Evolutionary conservation across 2,888 invertebrate genomes (phyloP), one percentile per base, ranked within the genome.

Genomic region (Ormia ochracea): DNA sequence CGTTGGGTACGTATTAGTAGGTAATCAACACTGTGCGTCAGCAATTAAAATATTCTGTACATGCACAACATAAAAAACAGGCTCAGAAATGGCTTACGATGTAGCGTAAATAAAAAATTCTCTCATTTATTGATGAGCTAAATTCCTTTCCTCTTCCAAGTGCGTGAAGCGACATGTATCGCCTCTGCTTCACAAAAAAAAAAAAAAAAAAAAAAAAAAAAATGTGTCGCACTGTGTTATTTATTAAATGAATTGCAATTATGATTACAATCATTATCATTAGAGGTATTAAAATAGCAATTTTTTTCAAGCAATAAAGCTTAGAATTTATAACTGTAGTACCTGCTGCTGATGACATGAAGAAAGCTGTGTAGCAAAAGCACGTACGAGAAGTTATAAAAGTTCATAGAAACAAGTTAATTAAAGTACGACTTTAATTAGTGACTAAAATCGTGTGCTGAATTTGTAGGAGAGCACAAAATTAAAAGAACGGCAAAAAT

Each of bases 341-440:
- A 26, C 72, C 43, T n/a, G 9, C 43, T n/a, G 9, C 4, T 36
- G 43, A 73, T 63, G 45, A 54, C 43, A 33, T 54, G 41, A 19
- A 36, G 23, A 61, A 23, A 72, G 33, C 52, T 52, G 31, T 31
- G 12, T 1, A 14, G 7, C 4, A 23, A 14, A 23, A 43, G n/a
- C 19, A 61, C 14, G 28, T 21, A 26, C 31, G 31, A 7, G 48
- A 36, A 3, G 5, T 58, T 23, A n/a, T 26, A 36, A 50, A 48
- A 36, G 28, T 45, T 33, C 6, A 23, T 9, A 10, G 19, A 52
- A 28, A 66, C n/a, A 7, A 36, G 26, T 12, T 33, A 36, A 66
- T 38, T 23, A 54, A 66, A 31, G 26, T n/a, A 19, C 14, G 33
- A 38, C 9, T 21, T 19, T n/a, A 31, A 36, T 50, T 45, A 41